Evolutionary conservation across 2,888 invertebrate genomes (phyloP).

Genomic region (Magallana nippona): DNA sequence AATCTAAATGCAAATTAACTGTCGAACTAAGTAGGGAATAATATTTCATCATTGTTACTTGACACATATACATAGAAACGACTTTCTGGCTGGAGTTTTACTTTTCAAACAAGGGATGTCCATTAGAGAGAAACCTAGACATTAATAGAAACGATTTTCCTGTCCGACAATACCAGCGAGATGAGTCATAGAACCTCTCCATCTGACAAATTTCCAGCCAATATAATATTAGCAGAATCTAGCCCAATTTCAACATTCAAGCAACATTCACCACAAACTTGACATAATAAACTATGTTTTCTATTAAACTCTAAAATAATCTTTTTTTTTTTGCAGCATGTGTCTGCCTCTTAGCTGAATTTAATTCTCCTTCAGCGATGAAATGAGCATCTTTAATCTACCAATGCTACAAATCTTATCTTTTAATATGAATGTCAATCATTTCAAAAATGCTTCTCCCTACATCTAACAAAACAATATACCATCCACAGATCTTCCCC

Average conservation of each 20-base stretch:
- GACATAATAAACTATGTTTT: not conserved
- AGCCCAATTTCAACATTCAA: not conserved
- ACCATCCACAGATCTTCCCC: no score
- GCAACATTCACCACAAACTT: not conserved
- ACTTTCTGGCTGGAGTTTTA: not conserved
- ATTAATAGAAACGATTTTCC: not conserved
- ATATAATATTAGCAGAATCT: not conserved
- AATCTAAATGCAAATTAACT: not conserved
- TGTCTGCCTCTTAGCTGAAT: no score
- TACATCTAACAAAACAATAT: no score
- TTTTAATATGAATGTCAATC: not conserved
- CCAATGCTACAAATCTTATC: conserved; percentile 5
- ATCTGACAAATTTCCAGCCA: conserved; percentile 20
- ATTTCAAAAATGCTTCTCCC: not conserved
- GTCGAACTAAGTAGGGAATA: not conserved
- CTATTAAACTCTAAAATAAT: not conserved
- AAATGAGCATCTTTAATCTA: not conserved
- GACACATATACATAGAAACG: not conserved
- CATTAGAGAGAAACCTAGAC: not conserved
- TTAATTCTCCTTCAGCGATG: no score
- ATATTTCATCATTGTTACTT: not conserved
- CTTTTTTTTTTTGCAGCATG: not conserved
- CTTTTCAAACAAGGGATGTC: conserved; percentile 4
- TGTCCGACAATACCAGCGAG: not conserved
- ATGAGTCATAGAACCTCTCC: not conserved